Conservation (phyloP, 1,140 invertebrate species). For the Archivesica marissinica region DNA sequence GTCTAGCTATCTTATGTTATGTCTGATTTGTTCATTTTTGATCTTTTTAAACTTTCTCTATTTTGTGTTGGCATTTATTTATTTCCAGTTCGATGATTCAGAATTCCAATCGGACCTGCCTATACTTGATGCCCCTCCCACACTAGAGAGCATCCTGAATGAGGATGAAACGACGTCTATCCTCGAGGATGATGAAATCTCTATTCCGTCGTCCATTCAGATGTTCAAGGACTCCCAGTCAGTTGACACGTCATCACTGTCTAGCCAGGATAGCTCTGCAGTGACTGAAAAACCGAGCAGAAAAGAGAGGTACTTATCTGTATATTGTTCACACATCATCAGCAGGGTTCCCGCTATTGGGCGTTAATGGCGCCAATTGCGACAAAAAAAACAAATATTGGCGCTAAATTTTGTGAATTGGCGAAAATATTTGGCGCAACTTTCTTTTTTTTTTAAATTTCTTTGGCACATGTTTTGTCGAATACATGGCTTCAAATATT, state of each 20-base stretch:
- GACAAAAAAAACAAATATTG: too few relatives aligned
- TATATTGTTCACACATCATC: not conserved
- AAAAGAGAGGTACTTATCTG: conserved; percentile 68
- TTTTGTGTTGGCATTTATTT: not conserved
- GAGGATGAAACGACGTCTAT: conserved; percentile 85
- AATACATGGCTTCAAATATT: too few relatives aligned
- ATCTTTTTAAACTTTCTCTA: not conserved
- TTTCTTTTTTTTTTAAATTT: too few relatives aligned
- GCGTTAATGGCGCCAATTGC: too few relatives aligned
- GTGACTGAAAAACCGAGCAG: conserved; percentile 69
- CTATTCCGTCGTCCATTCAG: conserved; percentile 73
- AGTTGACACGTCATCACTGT: conserved; percentile 82
- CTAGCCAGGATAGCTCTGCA: conserved; percentile 82
- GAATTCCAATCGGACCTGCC: conserved; percentile 91
- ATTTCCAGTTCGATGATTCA: conserved; percentile 89
- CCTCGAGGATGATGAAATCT: conserved; percentile 80
- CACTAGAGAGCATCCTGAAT: conserved; percentile 93
- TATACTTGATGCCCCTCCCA: conserved; percentile 90
- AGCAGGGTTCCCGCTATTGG: too few relatives aligned
- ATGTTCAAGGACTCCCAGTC: conserved; percentile 80
- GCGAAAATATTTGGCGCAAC: too few relatives aligned
- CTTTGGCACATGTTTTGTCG: too few relatives aligned
- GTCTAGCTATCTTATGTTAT: not conserved
- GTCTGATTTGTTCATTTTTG: not conserved
- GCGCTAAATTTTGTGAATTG: too few relatives aligned